A percentile compares a stretch with the other conserved stretches of the same genome.
Evolutionary conservation across 2,797 vertebrate species (phyloP).

Genomic region (Macropodus opercularis): DNA sequence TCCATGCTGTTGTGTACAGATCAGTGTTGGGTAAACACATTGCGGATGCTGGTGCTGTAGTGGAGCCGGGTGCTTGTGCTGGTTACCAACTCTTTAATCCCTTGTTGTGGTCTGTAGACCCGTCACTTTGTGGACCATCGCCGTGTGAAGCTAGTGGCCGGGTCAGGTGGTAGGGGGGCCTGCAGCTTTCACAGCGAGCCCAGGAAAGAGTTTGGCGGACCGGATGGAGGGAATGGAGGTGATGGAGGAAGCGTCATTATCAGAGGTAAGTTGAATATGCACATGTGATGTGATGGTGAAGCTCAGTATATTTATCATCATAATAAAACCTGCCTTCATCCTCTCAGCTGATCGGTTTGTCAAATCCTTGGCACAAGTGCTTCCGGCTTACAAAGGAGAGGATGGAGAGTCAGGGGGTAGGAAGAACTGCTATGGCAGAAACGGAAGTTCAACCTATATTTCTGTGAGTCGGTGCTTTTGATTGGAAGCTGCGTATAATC

Average conservation of each 20-base stretch:
- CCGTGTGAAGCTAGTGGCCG: slow-evolving; percentile 85
- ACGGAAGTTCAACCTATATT: slow-evolving; percentile 79
- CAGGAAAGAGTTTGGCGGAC: slow-evolving; percentile 93
- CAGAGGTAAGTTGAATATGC: slow-evolving; percentile 50
- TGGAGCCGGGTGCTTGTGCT: neutral
- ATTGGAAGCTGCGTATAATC: neutral
- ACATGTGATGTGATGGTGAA: too few relatives aligned
- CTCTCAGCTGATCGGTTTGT: slow-evolving; percentile 84
- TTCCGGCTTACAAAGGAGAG: slow-evolving; percentile 82
- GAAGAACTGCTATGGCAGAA: slow-evolving; percentile 91
- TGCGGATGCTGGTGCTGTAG: neutral
- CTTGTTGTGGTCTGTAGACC: slow-evolving; percentile 75
- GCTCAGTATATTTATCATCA: neutral
- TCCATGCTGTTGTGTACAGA: too few relatives aligned
- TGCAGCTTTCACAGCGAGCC: slow-evolving; percentile 93
- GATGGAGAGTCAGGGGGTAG: slow-evolving; percentile 83
- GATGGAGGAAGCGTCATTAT: slow-evolving; percentile 82
- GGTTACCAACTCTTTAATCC: neutral
- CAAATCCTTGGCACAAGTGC: slow-evolving; percentile 87
- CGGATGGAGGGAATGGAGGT: slow-evolving; percentile 94
- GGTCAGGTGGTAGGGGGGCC: slow-evolving; percentile 86
- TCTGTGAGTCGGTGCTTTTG: slow-evolving; percentile 75
- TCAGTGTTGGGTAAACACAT: neutral
- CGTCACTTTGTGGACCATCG: slow-evolving; percentile 90
- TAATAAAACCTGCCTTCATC: neutral